A percentile compares a stretch with the other conserved stretches of the same genome.
Conservation (phyloP, 2,797 vertebrate genomes). For the Cyclopterus lumpus region DNA sequence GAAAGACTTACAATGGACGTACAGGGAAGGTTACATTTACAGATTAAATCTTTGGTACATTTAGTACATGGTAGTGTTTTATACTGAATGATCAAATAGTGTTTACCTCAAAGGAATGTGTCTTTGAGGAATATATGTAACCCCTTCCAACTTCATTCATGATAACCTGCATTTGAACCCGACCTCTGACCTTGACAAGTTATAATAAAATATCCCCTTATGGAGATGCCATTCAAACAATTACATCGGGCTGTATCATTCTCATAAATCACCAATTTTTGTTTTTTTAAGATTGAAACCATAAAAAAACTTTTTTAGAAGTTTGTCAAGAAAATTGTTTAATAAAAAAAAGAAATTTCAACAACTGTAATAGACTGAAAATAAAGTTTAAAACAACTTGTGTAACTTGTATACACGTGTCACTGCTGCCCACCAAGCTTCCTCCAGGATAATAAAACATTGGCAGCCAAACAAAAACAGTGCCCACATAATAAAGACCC, state of each 20-base stretch:
- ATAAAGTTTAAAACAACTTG: background rate
- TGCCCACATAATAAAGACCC: background rate
- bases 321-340: background rate
- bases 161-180: slow-evolving; percentile 12
- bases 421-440: background rate
- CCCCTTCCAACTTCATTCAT: background rate
- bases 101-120: background rate
- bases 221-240: background rate
- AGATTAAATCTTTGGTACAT: background rate
- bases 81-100: background rate
- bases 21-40: background rate
- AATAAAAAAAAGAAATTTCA: background rate
- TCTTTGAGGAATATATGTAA: background rate
- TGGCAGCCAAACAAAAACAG: background rate
- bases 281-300: background rate
- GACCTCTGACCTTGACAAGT: slow-evolving; percentile 11
- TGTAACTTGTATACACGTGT: slow-evolving; percentile 3
- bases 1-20: background rate
- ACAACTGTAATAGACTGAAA: background rate
- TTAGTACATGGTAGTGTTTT: background rate
- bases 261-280: background rate
- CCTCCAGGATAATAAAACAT: background rate
- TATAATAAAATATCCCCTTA: background rate
- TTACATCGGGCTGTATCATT: background rate
- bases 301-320: background rate